phyloP scores from a whole-genome alignment of 2,888 invertebrate species.

The Liopterus haemorrhoidalis region DNA sequence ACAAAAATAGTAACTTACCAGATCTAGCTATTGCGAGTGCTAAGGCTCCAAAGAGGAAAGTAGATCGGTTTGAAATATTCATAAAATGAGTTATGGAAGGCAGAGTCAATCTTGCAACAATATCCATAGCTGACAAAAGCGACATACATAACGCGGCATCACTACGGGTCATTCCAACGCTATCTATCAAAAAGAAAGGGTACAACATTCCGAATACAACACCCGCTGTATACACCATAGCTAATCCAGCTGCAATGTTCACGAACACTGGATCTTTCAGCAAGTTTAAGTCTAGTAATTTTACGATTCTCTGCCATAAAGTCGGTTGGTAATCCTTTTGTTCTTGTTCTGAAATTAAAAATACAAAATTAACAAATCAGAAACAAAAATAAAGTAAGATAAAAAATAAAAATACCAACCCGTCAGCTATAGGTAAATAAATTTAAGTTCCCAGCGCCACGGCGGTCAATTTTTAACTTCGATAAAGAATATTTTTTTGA shows the following conservation, averaged over 20 bases:
- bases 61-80: conserved; percentile 55
- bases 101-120: conserved; percentile 58
- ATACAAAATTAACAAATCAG: not conserved
- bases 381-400: not conserved
- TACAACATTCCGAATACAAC: conserved; percentile 66
- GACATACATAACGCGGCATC: conserved; percentile 66
- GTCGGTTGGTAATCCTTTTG: no score
- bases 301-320: conserved; percentile 39
- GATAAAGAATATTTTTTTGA: no score
- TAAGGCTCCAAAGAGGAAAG: conserved; percentile 57
- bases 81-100: conserved; percentile 59
- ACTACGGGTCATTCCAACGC: conserved; percentile 43
- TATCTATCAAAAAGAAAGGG: conserved; percentile 58
- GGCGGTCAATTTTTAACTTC: no score
- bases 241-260: conserved; percentile 62
- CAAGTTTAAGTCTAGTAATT: conserved; percentile 58
- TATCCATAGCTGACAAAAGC: conserved; percentile 62
- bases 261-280: conserved; percentile 53
- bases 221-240: conserved; percentile 60
- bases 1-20: conserved; percentile 45
- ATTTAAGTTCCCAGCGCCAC: no score
- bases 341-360: not conserved
- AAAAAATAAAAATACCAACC: no score
- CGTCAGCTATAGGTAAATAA: no score
- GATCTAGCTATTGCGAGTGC: conserved; percentile 54